phyloP scores from a whole-genome alignment of 2,797 vertebrate genomes.

The Emydoidea blandingii region DNA sequence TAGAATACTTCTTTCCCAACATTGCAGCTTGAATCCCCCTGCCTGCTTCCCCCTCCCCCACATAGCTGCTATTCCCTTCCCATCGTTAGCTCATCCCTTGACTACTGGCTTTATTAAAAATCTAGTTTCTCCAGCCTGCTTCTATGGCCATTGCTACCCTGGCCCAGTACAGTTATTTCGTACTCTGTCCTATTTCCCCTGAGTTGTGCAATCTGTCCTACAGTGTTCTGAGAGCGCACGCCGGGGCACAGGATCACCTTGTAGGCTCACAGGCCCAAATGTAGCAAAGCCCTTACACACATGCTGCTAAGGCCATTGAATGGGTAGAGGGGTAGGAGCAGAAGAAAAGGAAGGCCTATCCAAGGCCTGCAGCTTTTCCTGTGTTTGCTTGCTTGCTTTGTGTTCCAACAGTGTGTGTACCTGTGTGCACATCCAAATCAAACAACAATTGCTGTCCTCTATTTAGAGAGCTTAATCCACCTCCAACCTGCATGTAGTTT shows the following conservation, averaged over 20 bases:
- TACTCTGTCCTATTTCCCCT: not conserved
- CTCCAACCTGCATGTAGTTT: not conserved
- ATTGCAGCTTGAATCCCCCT: not conserved
- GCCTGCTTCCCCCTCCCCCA: not conserved
- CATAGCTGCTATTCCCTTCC: not conserved
- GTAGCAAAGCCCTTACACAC: not conserved
- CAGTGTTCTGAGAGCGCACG: not conserved
- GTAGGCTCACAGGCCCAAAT: not conserved
- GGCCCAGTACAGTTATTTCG: not conserved
- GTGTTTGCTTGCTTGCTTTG: not conserved
- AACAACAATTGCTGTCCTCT: not conserved
- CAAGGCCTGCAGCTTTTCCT: not conserved
- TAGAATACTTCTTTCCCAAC: not conserved
- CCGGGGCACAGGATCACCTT: not conserved
- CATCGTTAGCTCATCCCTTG: not conserved
- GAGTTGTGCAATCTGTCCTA: not conserved
- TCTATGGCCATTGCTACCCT: not conserved
- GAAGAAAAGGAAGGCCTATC: not conserved
- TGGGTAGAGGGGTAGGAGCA: not conserved
- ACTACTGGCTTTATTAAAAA: not conserved
- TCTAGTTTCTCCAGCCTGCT: not conserved
- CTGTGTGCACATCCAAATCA: not conserved
- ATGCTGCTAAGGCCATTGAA: not conserved
- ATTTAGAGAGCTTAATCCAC: not conserved
- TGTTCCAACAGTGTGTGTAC: not conserved